Evolutionary conservation across 2,888 invertebrate species (phyloP).

Genomic region (Zaprionus obscuricornis): DNA sequence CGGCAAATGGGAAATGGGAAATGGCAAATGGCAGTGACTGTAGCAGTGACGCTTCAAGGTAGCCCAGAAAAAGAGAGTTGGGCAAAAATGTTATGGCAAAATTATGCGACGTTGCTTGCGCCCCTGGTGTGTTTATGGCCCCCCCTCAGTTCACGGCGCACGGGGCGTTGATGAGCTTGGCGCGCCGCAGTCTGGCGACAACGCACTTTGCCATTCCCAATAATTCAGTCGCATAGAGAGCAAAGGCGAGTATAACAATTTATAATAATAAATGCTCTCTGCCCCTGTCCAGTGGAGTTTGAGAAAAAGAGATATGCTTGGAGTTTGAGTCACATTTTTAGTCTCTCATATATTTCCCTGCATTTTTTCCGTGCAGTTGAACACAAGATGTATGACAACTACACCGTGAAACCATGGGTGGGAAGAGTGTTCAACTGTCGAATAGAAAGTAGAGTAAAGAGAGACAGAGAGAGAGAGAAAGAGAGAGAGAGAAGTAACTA

Average conservation of each 20-base stretch:
- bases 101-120: slow-evolving; percentile 66
- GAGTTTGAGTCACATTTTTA: neutral
- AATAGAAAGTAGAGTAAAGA: too few species aligned
- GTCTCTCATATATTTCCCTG: slow-evolving; percentile 16
- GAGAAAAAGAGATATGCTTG: too few species aligned
- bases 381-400: slow-evolving; percentile 78
- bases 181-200: slow-evolving; percentile 64
- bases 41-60: slow-evolving; percentile 42
- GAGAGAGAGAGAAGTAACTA: too few species aligned
- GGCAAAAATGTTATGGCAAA: slow-evolving; percentile 72
- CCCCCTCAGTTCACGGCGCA: slow-evolving; percentile 36
- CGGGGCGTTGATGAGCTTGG: slow-evolving; percentile 60
- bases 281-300: neutral
- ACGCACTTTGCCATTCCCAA: slow-evolving; percentile 54
- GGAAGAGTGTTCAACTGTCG: too few species aligned
- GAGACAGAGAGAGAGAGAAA: too few species aligned
- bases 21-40: slow-evolving; percentile 7
- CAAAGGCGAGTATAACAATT: slow-evolving; percentile 65
- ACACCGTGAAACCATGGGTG: slow-evolving; percentile 21
- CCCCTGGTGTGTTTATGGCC: slow-evolving; percentile 78
- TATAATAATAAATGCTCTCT: slow-evolving; percentile 56
- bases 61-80: slow-evolving; percentile 25
- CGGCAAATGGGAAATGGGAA: too few species aligned
- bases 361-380: slow-evolving; percentile 81
- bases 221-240: slow-evolving; percentile 38